Evolutionary conservation across 1,140 invertebrate genomes (phyloP).

Genomic region (Subanguina moxae): DNA sequence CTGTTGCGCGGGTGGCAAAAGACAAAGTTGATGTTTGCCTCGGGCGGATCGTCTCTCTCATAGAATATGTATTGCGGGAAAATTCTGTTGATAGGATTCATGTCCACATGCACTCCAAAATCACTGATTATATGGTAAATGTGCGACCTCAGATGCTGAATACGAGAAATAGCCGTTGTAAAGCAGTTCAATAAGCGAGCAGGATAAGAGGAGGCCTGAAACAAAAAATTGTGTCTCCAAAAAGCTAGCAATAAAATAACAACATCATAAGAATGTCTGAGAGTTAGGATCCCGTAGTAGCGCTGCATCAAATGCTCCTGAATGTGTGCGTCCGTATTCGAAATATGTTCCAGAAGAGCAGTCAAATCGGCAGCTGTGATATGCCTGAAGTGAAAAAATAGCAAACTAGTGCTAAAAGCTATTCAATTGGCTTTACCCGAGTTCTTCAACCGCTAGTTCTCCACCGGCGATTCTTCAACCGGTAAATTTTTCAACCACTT

Average conservation of each 20-base stretch:
- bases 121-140: conserved; percentile 12
- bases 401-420: conserved; percentile 5
- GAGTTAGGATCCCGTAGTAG: conserved; percentile 9
- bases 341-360: conserved; percentile 8
- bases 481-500: too few relatives aligned
- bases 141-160: conserved; percentile 12
- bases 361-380: conserved; percentile 13
- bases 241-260: background rate
- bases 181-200: conserved; percentile 23
- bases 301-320: conserved; percentile 23
- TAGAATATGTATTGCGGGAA: conserved; percentile 8
- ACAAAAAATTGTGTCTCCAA: background rate
- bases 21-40: conserved; percentile 13
- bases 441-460: background rate
- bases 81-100: conserved; percentile 13
- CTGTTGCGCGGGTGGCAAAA: conserved; percentile 9
- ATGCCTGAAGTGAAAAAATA: conserved; percentile 19
- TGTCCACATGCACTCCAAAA: conserved; percentile 14
- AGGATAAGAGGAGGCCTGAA: conserved; percentile 15
- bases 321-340: conserved; percentile 16
- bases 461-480: too few relatives aligned
- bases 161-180: conserved; percentile 4
- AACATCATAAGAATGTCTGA: conserved; percentile 13
- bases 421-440: too few relatives aligned
- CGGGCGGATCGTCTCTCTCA: conserved; percentile 12